Base-by-base conservation (phyloP, 1,140 invertebrate species). In the Lordiphosa stackelbergi region DNA sequence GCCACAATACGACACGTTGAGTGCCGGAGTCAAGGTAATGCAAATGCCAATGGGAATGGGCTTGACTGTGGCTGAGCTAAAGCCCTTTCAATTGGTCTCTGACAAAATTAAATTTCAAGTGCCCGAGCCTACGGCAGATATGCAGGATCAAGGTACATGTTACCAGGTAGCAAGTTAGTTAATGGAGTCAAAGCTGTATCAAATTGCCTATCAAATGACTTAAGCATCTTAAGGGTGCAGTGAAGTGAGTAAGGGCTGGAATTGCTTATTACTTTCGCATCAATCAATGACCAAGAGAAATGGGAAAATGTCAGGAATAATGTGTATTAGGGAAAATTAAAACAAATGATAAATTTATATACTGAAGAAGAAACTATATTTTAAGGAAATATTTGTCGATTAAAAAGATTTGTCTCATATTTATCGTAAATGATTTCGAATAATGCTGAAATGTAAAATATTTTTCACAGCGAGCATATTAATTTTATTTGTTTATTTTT, bases 51-150 rank as follows among this genome's bases (percentile, higher is more conserved):
- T 63, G 60, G 46, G 37, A 19, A 19, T 19, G 19, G 19, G 3
- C 37, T 52, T 62, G 40, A 34, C 13, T 34, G 36, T 22, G 13
- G 37, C 49, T 45, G 42, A 48, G 34, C 54, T 42, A 22, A 51
- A 6, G 42, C 42, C 52, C 53, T 41, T 41, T 54, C 57, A 66
- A 63, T 60, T 61, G 43, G 54, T 58, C 52, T 43, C 12, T 59
- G 60, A 24, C 66, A 43, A 81, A 79, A 79, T 79, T 81, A 81
- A 79, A 81, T 81, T 81, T 45, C 57, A 66, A 53, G 46, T 56
- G 69, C 65, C 73, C 31, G 19, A 31, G 49, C 28, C 28, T 8
- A 31, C 6, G 55, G 52, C 42, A 13, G 37, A 54, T 53, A 7
- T 48, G 34, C 34, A 36, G 36, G n/a, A 11, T 31, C 24, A 40